A percentile compares a stretch with the other conserved stretches of the same genome.
phyloP scores from a whole-genome alignment of 2,888 invertebrate genomes.

The Xanthorhoe spadicearia region DNA sequence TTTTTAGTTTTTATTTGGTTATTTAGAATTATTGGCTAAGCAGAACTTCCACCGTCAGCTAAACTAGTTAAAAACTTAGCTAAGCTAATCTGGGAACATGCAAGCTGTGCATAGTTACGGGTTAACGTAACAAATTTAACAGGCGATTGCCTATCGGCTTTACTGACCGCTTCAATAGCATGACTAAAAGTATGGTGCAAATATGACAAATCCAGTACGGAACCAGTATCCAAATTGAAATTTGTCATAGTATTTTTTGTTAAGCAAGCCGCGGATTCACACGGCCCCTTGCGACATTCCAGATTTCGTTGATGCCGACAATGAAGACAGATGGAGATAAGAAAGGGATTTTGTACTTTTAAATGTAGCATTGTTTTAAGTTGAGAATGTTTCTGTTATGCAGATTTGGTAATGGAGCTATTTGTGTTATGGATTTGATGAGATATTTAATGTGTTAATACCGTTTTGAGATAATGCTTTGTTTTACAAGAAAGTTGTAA shows the following conservation, averaged over 20 bases:
- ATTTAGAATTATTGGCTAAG: too few species aligned
- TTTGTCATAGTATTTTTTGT: slow-evolving; percentile 59
- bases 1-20: too few species aligned
- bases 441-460: not conserved
- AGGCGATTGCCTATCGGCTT: too few species aligned
- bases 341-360: slow-evolving; percentile 75
- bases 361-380: slow-evolving; percentile 75
- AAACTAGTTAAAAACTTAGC: too few species aligned
- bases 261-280: slow-evolving; percentile 69
- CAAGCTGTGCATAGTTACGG: too few species aligned
- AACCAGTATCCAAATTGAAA: slow-evolving; percentile 20
- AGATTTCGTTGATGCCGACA: slow-evolving; percentile 69
- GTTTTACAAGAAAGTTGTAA: too few species aligned
- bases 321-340: slow-evolving; percentile 60
- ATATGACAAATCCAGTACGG: slow-evolving; percentile 9
- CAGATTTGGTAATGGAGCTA: slow-evolving; percentile 57
- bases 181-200: not conserved
- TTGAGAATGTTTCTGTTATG: slow-evolving; percentile 68
- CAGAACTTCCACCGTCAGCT: too few species aligned
- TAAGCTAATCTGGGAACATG: too few species aligned
- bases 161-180: too few species aligned
- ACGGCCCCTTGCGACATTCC: slow-evolving; percentile 76
- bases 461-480: too few species aligned
- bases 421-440: slow-evolving; percentile 45
- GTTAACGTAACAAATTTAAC: too few species aligned